A percentile compares a stretch with the other conserved stretches of the same genome.
These are phyloP conservation scores for Rissa tridactyla DNA, from an alignment of 2,113 vertebrate genomes.

Conservation along the genomic window DNA sequence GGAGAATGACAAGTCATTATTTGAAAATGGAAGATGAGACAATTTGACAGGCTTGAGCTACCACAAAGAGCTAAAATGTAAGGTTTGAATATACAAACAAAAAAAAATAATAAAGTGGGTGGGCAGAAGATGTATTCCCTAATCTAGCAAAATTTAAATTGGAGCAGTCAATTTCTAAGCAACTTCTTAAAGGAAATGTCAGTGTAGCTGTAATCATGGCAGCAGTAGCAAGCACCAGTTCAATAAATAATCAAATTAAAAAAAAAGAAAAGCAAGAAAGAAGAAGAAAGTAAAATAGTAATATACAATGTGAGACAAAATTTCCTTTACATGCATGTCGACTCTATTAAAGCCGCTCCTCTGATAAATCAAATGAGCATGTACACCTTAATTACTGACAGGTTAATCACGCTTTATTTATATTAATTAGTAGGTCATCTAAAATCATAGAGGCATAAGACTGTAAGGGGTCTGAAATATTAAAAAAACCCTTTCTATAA, in stretches of 20 bases:
- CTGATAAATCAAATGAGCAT: background rate
- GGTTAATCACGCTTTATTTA: background rate
- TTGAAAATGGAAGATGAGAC: background rate
- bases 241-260: background rate
- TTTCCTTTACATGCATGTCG: background rate
- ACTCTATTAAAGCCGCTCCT: background rate
- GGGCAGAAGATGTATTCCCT: background rate
- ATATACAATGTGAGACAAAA: background rate
- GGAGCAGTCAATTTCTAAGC: background rate
- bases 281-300: background rate
- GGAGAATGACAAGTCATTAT: background rate
- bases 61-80: background rate
- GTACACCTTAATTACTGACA: background rate
- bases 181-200: slow-evolving; percentile 29
- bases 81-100: slow-evolving; percentile 30
- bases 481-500: background rate
- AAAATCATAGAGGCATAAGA: background rate
- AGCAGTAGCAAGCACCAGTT: background rate
- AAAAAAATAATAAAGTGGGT: background rate
- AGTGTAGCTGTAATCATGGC: background rate
- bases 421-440: background rate
- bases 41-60: background rate
- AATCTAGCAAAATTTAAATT: background rate
- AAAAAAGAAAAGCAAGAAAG: background rate
- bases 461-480: background rate